Evolutionary conservation across 2,113 vertebrate species (phyloP).

Genomic region (Corvus cornix): DNA sequence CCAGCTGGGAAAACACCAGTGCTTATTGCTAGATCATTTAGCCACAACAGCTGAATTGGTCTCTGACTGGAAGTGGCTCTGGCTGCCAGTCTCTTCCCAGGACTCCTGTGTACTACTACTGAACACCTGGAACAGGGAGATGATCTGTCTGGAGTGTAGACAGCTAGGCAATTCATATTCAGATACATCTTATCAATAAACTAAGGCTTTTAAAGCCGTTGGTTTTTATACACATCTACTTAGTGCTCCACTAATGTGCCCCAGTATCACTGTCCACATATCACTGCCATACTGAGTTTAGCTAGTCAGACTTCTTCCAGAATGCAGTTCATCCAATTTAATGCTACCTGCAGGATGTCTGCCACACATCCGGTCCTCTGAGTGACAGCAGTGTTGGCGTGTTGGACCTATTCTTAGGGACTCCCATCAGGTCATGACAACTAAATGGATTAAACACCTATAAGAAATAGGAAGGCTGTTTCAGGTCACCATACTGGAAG

Average conservation of each 20-base stretch:
- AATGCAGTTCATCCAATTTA: background rate
- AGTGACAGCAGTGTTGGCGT: background rate
- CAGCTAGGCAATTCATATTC: background rate
- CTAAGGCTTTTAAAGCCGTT: background rate
- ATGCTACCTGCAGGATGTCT: background rate
- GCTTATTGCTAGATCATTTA: background rate
- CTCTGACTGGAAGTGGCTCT: background rate
- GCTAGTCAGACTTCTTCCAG: background rate
- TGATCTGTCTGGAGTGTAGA: background rate
- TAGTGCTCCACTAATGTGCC: background rate
- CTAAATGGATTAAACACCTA: background rate
- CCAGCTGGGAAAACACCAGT: background rate
- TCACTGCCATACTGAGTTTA: background rate
- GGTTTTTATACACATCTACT: background rate
- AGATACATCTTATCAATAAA: background rate
- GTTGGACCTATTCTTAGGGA: background rate
- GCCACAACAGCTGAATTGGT: background rate
- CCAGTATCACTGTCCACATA: background rate
- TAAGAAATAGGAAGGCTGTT: background rate
- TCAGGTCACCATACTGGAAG: background rate
- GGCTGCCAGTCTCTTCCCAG: background rate
- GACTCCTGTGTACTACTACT: background rate
- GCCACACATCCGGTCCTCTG: background rate
- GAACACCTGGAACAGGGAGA: background rate
- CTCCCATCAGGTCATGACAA: background rate